Evolutionary conservation across 2,113 vertebrate genomes (phyloP).

Genomic region (Sphaerodactylus townsendi): DNA sequence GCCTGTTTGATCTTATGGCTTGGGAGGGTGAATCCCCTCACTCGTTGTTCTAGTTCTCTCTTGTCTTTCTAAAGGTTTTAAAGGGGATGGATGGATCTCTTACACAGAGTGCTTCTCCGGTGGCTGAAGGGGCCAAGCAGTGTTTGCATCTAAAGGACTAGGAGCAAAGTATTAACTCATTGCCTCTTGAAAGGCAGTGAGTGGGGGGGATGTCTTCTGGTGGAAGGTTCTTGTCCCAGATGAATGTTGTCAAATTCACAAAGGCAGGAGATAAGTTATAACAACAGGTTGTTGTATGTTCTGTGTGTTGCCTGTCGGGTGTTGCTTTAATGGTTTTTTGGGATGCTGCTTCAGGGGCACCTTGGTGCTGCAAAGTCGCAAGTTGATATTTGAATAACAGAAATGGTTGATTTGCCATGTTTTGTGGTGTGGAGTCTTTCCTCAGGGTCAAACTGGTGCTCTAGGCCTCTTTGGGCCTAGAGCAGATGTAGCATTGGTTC

Average conservation of each 20-base stretch:
- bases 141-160: constrained; percentile 3
- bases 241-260: background rate
- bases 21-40: background rate
- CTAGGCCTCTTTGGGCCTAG: too few species aligned
- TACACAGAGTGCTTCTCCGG: background rate
- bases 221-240: background rate
- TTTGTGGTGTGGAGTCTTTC: too few species aligned
- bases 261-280: background rate
- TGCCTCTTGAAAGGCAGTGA: background rate
- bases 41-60: background rate
- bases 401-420: too few species aligned
- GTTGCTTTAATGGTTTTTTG: background rate
- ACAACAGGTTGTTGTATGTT: background rate
- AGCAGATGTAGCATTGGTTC: too few species aligned
- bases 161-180: background rate
- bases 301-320: background rate
- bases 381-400: too few species aligned
- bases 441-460: too few species aligned
- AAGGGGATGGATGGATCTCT: constrained; percentile 1
- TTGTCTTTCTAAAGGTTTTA: background rate
- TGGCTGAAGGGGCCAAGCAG: background rate
- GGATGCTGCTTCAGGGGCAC: too few species aligned
- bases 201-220: background rate
- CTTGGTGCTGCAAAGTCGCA: too few species aligned
- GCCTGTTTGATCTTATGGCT: constrained; percentile 35